These are phyloP conservation scores for Oasisia sp. DNA, from an alignment of 2,888 invertebrate genomes.

Conservation along the genomic window DNA sequence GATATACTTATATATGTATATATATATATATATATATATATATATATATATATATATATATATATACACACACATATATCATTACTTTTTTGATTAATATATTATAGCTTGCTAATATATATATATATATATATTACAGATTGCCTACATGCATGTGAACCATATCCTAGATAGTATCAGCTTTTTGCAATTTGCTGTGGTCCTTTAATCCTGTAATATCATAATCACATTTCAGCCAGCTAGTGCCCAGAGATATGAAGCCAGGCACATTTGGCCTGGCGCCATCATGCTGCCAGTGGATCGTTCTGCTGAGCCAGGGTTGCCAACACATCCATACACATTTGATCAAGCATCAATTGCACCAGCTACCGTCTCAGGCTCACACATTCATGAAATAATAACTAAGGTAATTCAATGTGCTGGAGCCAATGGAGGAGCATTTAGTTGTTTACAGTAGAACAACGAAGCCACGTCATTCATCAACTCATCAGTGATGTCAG, in stretches of 20 bases:
- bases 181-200: background rate
- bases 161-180: background rate
- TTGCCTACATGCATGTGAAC: background rate
- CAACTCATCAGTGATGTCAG: too few species aligned
- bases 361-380: background rate
- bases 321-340: background rate
- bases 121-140: too few species aligned
- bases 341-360: background rate
- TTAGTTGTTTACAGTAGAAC: background rate
- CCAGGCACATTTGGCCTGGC: background rate
- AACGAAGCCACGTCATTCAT: too few species aligned
- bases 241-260: background rate
- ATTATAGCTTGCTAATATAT: too few species aligned
- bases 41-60: too few species aligned
- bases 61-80: too few species aligned
- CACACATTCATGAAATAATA: background rate
- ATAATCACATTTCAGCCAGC: constrained; percentile 5
- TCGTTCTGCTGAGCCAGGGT: background rate
- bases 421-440: too few species aligned
- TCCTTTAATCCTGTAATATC: background rate
- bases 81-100: too few species aligned
- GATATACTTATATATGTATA: too few species aligned
- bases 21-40: too few species aligned
- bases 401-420: background rate
- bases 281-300: background rate